These are phyloP conservation scores for Forbesichthys papilliferus DNA, from an alignment of 2,113 vertebrate species.

Conservation along the genomic window DNA sequence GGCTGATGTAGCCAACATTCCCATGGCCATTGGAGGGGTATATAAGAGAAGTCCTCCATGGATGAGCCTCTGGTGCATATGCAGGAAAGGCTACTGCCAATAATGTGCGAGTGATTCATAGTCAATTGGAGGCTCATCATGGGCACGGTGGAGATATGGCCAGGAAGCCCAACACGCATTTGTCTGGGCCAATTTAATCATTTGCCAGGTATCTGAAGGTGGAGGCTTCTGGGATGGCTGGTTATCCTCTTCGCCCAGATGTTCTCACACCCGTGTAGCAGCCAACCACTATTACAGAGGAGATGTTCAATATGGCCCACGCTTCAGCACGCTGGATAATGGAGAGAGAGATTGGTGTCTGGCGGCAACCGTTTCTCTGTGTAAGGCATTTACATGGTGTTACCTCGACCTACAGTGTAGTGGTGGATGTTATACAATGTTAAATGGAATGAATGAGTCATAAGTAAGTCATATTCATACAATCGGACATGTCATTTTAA, in stretches of 20 bases:
- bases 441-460: too few species aligned
- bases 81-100: not conserved
- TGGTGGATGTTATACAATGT: too few species aligned
- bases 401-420: not conserved
- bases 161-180: not conserved
- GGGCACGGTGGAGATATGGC: not conserved
- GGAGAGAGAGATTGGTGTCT: not conserved
- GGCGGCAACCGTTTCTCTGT: not conserved
- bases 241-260: not conserved
- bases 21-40: too few species aligned
- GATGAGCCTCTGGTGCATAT: not conserved
- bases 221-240: not conserved
- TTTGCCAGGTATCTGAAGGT: not conserved
- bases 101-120: not conserved
- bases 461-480: too few species aligned
- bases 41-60: not conserved
- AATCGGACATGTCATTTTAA: too few species aligned
- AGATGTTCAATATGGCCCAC: not conserved
- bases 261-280: not conserved
- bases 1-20: too few species aligned
- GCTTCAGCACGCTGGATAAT: not conserved
- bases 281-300: not conserved
- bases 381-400: not conserved
- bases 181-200: constrained; percentile 2
- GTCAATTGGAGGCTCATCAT: not conserved